Evolutionary conservation across 2,888 invertebrate species (phyloP).

Genomic region (Andrena bicolor): DNA sequence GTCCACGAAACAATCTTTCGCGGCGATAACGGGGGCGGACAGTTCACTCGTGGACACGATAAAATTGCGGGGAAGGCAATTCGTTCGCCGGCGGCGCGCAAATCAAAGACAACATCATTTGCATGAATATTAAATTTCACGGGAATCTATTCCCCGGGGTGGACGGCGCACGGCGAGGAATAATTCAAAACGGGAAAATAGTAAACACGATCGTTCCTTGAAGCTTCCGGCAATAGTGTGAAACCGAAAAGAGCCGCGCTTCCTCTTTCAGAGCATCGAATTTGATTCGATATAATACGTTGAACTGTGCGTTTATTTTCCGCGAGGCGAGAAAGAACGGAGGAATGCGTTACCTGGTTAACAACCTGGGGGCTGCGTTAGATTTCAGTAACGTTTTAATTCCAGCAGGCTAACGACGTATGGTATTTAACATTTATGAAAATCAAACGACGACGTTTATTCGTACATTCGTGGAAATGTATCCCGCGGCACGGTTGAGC

Average conservation of each 20-base stretch:
- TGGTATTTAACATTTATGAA: constrained; percentile 48
- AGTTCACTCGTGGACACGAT: background rate
- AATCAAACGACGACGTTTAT: constrained; percentile 52
- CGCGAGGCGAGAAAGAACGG: background rate
- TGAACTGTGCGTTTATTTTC: no score
- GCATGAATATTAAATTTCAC: constrained; percentile 24
- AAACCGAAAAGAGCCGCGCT: background rate
- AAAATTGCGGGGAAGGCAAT: no score
- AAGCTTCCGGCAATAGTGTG: background rate
- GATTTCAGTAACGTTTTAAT: constrained; percentile 58
- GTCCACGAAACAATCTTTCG: background rate
- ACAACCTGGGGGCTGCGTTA: constrained; percentile 36
- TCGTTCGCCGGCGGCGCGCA: background rate
- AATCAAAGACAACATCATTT: background rate
- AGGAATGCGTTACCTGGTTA: constrained; percentile 13
- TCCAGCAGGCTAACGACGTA: constrained; percentile 46
- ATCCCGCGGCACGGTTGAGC: constrained; percentile 1
- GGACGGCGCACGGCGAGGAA: background rate
- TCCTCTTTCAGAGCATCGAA: no score
- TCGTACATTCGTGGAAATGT: constrained; percentile 41
- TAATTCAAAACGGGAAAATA: constrained; percentile 4
- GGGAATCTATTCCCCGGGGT: constrained; percentile 1
- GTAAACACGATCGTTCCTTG: constrained; percentile 2
- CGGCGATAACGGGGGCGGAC: background rate
- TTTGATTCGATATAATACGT: no score